Conservation (phyloP, 2,888 invertebrate genomes). For the Hydroisotoma schaefferi region DNA sequence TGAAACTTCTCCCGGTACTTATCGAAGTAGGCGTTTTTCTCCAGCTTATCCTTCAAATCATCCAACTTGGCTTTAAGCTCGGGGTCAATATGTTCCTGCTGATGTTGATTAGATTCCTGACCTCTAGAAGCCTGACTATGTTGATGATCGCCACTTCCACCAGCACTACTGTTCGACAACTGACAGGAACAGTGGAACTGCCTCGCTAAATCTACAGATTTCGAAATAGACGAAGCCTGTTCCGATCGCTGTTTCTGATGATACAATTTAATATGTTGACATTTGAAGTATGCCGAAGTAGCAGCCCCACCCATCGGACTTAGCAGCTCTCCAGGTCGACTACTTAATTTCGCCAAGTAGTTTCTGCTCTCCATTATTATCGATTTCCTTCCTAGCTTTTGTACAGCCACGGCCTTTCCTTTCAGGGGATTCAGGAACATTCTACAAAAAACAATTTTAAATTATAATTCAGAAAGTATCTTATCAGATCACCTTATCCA, state of each 20-base stretch:
- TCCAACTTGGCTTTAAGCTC: constrained; percentile 18
- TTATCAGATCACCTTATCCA: neutral
- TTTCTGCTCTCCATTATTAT: neutral
- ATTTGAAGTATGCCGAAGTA: constrained; percentile 6
- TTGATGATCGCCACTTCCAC: neutral
- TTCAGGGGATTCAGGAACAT: neutral
- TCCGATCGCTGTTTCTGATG: neutral
- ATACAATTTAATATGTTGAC: neutral
- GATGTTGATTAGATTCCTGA: neutral
- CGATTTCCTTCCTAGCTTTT: neutral
- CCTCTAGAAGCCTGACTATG: neutral
- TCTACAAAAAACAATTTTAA: neutral
- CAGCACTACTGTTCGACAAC: neutral
- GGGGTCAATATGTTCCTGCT: neutral
- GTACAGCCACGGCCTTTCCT: neutral
- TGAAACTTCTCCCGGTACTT: constrained; percentile 77
- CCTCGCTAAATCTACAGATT: too few species aligned
- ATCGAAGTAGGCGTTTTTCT: constrained; percentile 71
- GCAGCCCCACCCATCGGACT: constrained; percentile 1
- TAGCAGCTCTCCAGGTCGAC: neutral
- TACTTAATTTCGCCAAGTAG: neutral
- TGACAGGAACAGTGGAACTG: neutral
- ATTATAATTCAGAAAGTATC: neutral
- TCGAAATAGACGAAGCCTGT: neutral
- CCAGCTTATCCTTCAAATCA: constrained; percentile 54